Evolutionary conservation across 2,113 vertebrate genomes (phyloP), one percentile per base, ranked within the genome.

Genomic region (Formicarius rufipectus): DNA sequence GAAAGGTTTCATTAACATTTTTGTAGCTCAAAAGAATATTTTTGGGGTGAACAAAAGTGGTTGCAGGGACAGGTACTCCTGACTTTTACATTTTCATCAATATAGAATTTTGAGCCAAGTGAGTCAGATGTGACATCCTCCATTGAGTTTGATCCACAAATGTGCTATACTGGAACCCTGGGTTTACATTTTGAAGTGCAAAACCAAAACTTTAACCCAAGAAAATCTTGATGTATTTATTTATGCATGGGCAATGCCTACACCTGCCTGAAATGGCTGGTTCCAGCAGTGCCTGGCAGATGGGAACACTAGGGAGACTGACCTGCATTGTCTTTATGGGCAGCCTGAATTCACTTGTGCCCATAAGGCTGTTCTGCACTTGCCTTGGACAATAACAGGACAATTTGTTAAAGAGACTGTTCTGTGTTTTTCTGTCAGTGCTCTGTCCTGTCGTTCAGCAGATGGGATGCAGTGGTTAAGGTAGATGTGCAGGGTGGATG

Each of bases 351-450:
- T 37, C 47, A 12, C 27, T n/a, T 2, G 3, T 49, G 56, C 35
- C 58, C 0, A 0, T 3, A 5, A 44, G 37, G 17, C 55, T 55
- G 16, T 30, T 69, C 81, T 50, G 42, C 9, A 3, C 69, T 67
- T 0, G 2, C 28, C 42, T 55, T 2, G 0, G 14, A 39, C 68
- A 52, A 2, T 24, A 78, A 5, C 58, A 28, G 35, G 31, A 27
- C 12, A 0, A 0, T 73, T 84, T 62, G 27, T 72, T 37, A 7
- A 45, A 30, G 39, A 81, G 10, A 17, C 23, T 0, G 0, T 21
- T 82, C 39, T 25, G 10, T 64, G 35, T 23, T 40, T 39, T 28
- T 56, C 42, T 74, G 20, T 73, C 27, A 8, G 42, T 25, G 30
- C 28, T 44, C 24, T 44, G 52, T 25, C 44, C 21, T 25, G 33